Conservation (phyloP, 2,113 vertebrate species). For the Apteryx owenii region DNA sequence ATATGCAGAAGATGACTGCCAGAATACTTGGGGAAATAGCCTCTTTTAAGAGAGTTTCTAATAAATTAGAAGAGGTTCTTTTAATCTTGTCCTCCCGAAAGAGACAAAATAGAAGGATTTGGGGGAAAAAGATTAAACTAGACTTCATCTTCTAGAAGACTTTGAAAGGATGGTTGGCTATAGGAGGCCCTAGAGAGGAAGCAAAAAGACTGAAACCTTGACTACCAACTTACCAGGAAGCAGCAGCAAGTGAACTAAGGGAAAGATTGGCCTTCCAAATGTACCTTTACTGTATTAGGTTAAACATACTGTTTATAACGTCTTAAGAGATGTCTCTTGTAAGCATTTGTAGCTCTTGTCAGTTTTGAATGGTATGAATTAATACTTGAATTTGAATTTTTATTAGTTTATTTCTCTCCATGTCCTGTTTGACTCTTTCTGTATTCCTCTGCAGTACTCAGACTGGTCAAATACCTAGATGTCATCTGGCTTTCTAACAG, state of each 20-base stretch:
- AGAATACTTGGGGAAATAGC: not conserved
- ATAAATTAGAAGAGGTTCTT: not conserved
- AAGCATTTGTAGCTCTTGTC: not conserved
- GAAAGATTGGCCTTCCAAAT: not conserved
- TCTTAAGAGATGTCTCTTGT: not conserved
- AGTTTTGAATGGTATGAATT: not conserved
- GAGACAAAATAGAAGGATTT: not conserved
- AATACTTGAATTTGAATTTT: not conserved
- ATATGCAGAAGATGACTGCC: not conserved
- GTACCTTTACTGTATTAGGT: accelerated
- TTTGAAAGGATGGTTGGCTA: not conserved
- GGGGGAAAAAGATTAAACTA: not conserved
- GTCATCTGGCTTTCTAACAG: not conserved
- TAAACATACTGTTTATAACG: not conserved
- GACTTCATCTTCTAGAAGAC: not conserved
- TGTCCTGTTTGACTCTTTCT: not conserved
- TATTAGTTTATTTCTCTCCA: not conserved
- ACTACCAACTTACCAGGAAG: not conserved
- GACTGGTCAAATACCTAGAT: not conserved
- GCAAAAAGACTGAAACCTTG: not conserved
- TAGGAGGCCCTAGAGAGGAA: not conserved
- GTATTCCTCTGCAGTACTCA: not conserved
- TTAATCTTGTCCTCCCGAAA: not conserved
- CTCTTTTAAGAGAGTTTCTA: not conserved
- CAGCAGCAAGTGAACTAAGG: not conserved